These are phyloP conservation scores for Stegophylla sp. DNA, from an alignment of 2,888 invertebrate species.

Conservation along the genomic window DNA sequence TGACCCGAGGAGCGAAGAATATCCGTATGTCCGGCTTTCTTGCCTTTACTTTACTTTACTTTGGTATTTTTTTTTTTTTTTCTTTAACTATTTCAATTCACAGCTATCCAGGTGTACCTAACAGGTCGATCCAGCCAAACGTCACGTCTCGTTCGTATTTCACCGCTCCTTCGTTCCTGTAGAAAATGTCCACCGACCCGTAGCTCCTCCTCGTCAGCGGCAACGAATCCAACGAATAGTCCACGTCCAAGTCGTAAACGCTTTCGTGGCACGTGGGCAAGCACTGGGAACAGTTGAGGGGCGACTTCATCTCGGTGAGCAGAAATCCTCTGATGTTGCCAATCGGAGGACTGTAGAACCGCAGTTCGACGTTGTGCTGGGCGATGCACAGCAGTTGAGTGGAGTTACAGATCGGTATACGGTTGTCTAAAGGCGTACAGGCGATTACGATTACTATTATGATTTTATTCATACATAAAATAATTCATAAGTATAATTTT, in stretches of 20 bases:
- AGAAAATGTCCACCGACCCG: conserved; percentile 62
- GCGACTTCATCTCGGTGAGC: conserved; percentile 55
- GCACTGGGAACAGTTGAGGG: conserved; percentile 62
- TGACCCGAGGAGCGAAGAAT: too few species aligned
- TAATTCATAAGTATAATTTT: too few species aligned
- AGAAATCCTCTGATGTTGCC: conserved; percentile 61
- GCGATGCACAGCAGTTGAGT: conserved; percentile 62
- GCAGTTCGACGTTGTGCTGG: conserved; percentile 61
- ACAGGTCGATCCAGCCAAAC: conserved; percentile 62
- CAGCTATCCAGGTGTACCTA: too few species aligned
- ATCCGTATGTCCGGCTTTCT: too few species aligned
- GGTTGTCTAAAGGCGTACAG: conserved; percentile 60
- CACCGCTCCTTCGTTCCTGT: conserved; percentile 62
- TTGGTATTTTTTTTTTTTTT: too few species aligned
- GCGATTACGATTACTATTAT: too few species aligned
- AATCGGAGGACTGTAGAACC: conserved; percentile 62
- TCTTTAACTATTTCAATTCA: too few species aligned
- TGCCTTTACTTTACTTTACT: too few species aligned
- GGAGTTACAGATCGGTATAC: conserved; percentile 62
- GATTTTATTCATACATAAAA: too few species aligned
- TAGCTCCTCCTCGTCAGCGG: conserved; percentile 59
- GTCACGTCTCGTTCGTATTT: conserved; percentile 62
- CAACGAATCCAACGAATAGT: conserved; percentile 61
- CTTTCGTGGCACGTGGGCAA: conserved; percentile 63
- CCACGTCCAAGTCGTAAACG: conserved; percentile 62